These are phyloP conservation scores for Drosophila pruinosa DNA, from an alignment of 1,140 invertebrate species.

Conservation along the genomic window DNA sequence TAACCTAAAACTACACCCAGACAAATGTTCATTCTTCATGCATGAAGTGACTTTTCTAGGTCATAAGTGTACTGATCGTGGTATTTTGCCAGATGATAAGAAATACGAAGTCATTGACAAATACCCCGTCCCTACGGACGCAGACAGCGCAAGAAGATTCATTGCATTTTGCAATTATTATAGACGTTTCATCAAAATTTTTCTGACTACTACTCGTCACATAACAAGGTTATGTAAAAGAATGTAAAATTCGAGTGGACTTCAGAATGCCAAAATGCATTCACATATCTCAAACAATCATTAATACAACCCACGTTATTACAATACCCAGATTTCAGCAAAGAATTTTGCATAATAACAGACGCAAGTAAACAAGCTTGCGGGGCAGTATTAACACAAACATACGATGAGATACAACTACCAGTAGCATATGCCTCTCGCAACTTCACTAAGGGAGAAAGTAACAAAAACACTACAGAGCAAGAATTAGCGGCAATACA, in stretches of 20 bases:
- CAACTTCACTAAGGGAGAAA: slow-evolving; percentile 57
- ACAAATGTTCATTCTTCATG: slow-evolving; percentile 27
- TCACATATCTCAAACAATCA: no score
- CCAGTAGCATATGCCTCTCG: slow-evolving; percentile 60
- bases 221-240: slow-evolving; percentile 47
- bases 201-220: slow-evolving; percentile 23
- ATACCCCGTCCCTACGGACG: slow-evolving; percentile 17
- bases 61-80: slow-evolving; percentile 22
- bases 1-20: slow-evolving; percentile 22
- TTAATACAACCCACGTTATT: no score
- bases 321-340: no score
- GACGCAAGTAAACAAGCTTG: slow-evolving; percentile 51
- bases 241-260: slow-evolving; percentile 49
- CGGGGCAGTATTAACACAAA: slow-evolving; percentile 46
- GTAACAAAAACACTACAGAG: slow-evolving; percentile 51
- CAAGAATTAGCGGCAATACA: slow-evolving; percentile 68
- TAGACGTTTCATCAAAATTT: slow-evolving; percentile 25
- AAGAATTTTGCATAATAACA: no score
- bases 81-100: slow-evolving; percentile 10
- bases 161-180: slow-evolving; percentile 32
- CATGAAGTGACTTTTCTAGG: slow-evolving; percentile 15
- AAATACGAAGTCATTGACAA: slow-evolving; percentile 6
- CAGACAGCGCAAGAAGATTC: slow-evolving; percentile 22
- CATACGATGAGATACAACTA: background rate
- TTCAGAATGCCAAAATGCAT: no score